These are phyloP conservation scores for Hypothenemus hampei DNA, from an alignment of 1,140 invertebrate genomes.

Conservation along the genomic window DNA sequence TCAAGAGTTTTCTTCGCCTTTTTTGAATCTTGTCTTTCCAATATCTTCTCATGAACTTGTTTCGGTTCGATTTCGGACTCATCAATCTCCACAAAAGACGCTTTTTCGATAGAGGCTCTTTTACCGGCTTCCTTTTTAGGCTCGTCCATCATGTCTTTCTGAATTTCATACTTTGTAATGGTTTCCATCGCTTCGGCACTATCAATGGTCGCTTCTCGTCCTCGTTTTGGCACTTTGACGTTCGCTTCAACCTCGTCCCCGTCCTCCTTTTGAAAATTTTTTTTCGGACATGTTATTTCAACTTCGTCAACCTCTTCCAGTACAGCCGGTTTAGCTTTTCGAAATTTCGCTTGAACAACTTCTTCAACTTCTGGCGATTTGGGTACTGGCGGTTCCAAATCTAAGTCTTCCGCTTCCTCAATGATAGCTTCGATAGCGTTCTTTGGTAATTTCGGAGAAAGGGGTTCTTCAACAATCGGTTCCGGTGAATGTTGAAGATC, in stretches of 20 bases:
- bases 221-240: conserved; percentile 21
- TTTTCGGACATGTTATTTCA: conserved; percentile 12
- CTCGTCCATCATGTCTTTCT: conserved; percentile 44
- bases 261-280: conserved; percentile 12
- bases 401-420: conserved; percentile 32
- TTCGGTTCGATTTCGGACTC: conserved; percentile 43
- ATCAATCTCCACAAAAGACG: conserved; percentile 27
- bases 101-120: conserved; percentile 23
- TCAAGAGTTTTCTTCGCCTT: conserved; percentile 45
- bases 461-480: conserved; percentile 38
- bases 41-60: conserved; percentile 48
- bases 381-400: conserved; percentile 2
- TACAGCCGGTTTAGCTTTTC: conserved; percentile 29
- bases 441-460: conserved; percentile 43
- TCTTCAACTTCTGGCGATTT: conserved; percentile 22
- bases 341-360: conserved; percentile 26
- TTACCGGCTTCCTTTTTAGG: conserved; percentile 22
- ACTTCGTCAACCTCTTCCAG: conserved; percentile 35
- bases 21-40: conserved; percentile 39
- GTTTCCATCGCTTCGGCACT: conserved; percentile 22
- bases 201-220: conserved; percentile 14
- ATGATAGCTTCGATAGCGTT: conserved; percentile 41
- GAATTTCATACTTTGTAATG: conserved; percentile 32
- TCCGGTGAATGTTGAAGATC: conserved; percentile 29
- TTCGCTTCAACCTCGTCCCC: conserved; percentile 17